Base-by-base conservation (phyloP, 2,797 vertebrate species). In the Babyrousa celebensis region DNA sequence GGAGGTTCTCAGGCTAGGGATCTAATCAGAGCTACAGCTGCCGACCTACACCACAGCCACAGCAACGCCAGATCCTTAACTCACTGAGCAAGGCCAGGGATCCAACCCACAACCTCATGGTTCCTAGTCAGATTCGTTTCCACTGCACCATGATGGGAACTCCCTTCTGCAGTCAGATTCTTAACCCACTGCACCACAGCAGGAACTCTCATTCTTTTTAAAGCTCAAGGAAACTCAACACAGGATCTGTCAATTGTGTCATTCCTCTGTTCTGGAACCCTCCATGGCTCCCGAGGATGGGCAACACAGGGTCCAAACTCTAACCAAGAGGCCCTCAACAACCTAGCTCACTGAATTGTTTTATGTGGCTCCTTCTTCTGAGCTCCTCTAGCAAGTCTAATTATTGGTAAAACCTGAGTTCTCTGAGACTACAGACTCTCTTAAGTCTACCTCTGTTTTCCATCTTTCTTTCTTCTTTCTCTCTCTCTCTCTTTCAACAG, bases 211-310 rank as follows among this genome's bases (percentile, higher is more conserved):
- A 36, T 36, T 36, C 36, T 36, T 20, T 17, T 40, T 85, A 65
- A 40, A 90, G 89, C 29, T 20, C 74, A 74, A 40, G 29, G 74
- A 54, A 82, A 48, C 36, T 7, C 85, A 27, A 16, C 40, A 5
- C 20, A 7, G 4, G 63, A 25, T 29, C 82, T 27, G 15, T 60
- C 48, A 3, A 0, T 1, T 2, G 68, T 36, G 23, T 60, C 84
- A 86, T 83, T 87, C 32, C 62, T 97, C 62, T 80, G 10, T 62
- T 65, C 86, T 74, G 20, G 67, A 85, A 54, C 48, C 54, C 86
- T 27, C 54, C 65, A 16, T 2, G 3, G 54, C 6, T 71, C 70
- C 36, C 32, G 27, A 72, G 80, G 36, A 70, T 48, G 0, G 0
- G 48, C 52, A 60, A 12, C 12, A n/a, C 29, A 48, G 17, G 11